phyloP scores from a whole-genome alignment of 2,888 invertebrate species.

The Platynereis dumerilii region DNA sequence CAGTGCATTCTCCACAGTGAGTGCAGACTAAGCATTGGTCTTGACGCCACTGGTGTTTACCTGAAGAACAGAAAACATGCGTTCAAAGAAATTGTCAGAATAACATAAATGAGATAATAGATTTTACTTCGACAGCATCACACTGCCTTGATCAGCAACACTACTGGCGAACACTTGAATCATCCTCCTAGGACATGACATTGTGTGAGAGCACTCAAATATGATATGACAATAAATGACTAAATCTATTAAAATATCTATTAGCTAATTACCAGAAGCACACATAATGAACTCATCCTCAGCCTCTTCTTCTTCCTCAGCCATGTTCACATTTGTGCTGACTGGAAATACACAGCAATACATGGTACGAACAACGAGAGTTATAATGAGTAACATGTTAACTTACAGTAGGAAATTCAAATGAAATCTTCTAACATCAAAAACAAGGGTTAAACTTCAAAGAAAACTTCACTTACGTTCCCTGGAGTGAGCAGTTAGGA shows the following conservation, averaged over 20 bases:
- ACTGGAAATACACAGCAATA: constrained; percentile 41
- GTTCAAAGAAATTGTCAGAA: too few species aligned
- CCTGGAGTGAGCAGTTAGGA: constrained; percentile 59
- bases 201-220: too few species aligned
- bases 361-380: constrained; percentile 16
- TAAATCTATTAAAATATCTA: too few species aligned
- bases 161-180: too few species aligned
- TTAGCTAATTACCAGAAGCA: constrained; percentile 48
- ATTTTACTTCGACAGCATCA: too few species aligned
- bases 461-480: constrained; percentile 64
- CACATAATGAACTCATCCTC: constrained; percentile 60
- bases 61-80: constrained; percentile 49
- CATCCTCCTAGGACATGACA: too few species aligned
- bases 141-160: too few species aligned
- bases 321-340: constrained; percentile 61
- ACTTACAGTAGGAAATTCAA: too few species aligned
- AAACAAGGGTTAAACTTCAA: neutral
- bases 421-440: neutral
- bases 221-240: too few species aligned
- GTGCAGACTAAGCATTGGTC: constrained; percentile 89
- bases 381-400: too few species aligned
- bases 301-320: constrained; percentile 61
- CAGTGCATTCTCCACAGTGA: constrained; percentile 90
- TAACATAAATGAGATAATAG: too few species aligned
- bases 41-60: constrained; percentile 80